Evolutionary conservation across 2,113 vertebrate genomes (phyloP).

Genomic region (Xerus inauris): DNA sequence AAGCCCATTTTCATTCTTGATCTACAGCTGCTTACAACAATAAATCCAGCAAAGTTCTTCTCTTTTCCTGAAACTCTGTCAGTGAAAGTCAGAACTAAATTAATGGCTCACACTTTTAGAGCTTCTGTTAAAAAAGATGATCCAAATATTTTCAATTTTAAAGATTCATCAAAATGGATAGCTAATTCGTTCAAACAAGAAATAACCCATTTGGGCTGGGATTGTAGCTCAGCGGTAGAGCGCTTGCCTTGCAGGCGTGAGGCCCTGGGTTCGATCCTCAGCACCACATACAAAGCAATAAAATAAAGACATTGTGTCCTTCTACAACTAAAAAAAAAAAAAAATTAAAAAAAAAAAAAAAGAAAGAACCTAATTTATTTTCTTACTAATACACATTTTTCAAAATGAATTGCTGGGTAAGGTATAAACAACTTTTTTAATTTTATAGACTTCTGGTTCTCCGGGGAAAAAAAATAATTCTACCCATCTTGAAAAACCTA

Average conservation of each 20-base stretch:
- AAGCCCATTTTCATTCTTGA: conserved; percentile 53
- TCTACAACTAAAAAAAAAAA: too few species aligned
- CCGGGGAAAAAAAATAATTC: background rate
- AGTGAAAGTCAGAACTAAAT: conserved; percentile 49
- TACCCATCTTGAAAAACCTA: background rate
- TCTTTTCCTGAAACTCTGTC: conserved; percentile 41
- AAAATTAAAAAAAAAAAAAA: too few species aligned
- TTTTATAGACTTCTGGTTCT: background rate
- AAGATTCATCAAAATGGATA: conserved; percentile 26
- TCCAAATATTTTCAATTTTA: conserved; percentile 60
- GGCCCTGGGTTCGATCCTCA: too few species aligned
- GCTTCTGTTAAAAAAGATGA: conserved; percentile 64
- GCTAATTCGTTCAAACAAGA: conserved; percentile 22
- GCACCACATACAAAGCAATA: too few species aligned
- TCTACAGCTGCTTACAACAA: conserved; percentile 53
- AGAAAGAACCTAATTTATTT: background rate
- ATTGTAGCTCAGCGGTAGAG: too few species aligned
- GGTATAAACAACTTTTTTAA: background rate
- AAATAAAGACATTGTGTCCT: too few species aligned
- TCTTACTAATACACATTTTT: conserved; percentile 38
- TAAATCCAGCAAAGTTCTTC: conserved; percentile 55
- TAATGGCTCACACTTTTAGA: conserved; percentile 39
- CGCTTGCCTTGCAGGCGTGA: too few species aligned
- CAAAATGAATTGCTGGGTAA: background rate
- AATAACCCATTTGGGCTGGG: too few species aligned